phyloP scores from a whole-genome alignment of 1,140 invertebrate species.

The Bombus difficillimus region DNA sequence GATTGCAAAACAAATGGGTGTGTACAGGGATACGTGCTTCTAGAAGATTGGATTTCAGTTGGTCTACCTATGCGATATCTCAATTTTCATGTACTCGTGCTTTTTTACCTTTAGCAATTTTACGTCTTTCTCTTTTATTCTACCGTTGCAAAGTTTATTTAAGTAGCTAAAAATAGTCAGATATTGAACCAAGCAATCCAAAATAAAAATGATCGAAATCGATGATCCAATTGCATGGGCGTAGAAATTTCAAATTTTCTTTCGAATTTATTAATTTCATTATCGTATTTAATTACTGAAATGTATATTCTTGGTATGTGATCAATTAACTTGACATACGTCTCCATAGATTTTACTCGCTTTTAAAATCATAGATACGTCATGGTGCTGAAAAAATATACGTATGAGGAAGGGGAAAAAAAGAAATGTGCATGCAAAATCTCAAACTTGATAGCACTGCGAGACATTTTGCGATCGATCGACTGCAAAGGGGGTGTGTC shows the following conservation, averaged over 20 bases:
- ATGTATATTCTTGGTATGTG: neutral
- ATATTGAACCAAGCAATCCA: neutral
- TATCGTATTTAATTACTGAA: neutral
- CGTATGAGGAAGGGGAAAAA: neutral
- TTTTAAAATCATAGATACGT: no score
- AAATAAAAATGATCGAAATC: neutral
- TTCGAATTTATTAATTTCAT: neutral
- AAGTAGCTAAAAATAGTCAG: slow-evolving; percentile 11
- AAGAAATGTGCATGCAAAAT: slow-evolving; percentile 31
- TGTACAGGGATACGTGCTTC: slow-evolving; percentile 39
- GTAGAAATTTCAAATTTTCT: neutral
- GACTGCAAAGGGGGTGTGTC: slow-evolving; percentile 67
- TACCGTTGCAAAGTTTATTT: slow-evolving; percentile 23
- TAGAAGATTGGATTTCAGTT: slow-evolving; percentile 50
- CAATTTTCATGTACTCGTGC: slow-evolving; percentile 27
- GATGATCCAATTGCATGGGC: neutral
- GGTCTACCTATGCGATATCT: slow-evolving; percentile 28
- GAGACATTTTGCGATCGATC: slow-evolving; percentile 67
- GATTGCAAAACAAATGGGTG: slow-evolving; percentile 31
- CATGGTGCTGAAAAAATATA: neutral
- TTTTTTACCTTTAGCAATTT: slow-evolving; percentile 29
- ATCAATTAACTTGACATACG: neutral
- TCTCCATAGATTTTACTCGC: neutral
- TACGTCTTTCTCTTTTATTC: neutral
- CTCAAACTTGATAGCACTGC: slow-evolving; percentile 49